phyloP scores from a whole-genome alignment of 2,113 vertebrate genomes.

The Dicrurus megarhynchus region DNA sequence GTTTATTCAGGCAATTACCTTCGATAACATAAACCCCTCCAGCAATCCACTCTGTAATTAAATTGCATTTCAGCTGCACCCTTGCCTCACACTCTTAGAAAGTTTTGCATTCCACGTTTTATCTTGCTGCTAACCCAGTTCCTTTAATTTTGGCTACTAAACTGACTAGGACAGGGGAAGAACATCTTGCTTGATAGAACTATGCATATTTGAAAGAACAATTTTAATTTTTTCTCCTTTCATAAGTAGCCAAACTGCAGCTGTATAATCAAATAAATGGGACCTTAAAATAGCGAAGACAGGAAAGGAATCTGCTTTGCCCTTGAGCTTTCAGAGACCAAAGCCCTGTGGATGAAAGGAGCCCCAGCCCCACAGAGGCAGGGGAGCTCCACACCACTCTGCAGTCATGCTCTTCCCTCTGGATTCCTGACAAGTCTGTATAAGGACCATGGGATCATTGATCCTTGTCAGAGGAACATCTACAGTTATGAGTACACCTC shows the following conservation, averaged over 20 bases:
- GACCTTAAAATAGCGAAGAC: neutral
- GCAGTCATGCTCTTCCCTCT: neutral
- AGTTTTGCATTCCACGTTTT: neutral
- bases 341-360: neutral
- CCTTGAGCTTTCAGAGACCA: neutral
- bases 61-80: slow-evolving; percentile 14
- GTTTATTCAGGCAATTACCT: neutral
- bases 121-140: neutral
- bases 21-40: neutral
- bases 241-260: neutral
- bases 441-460: neutral
- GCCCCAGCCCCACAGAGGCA: neutral
- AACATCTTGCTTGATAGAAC: neutral
- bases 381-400: neutral
- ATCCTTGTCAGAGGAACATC: neutral
- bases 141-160: neutral
- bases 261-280: neutral
- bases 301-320: neutral
- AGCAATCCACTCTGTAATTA: slow-evolving; percentile 21
- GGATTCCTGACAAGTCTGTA: neutral
- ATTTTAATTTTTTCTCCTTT: neutral
- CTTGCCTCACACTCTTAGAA: neutral
- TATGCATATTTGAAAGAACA: neutral
- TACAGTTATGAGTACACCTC: neutral
- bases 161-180: neutral